Base-by-base conservation (phyloP, 2,888 invertebrate genomes). In the Crossocerus cetratus region DNA sequence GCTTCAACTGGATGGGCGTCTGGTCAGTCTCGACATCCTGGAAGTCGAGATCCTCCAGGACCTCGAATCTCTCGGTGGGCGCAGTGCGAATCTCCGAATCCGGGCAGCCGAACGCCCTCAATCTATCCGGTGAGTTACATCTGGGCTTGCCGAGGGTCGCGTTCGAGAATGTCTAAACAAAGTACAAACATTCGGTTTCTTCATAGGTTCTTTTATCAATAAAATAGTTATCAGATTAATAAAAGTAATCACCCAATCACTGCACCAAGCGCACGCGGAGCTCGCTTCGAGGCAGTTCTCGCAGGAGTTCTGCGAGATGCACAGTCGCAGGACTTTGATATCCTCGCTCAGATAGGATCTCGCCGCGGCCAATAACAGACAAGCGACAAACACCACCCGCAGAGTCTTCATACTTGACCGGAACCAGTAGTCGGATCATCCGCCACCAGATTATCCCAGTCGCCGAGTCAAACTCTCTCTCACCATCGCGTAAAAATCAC, bases 1-100 rank as follows among this genome's bases (percentile, higher is more conserved):
- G 95, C 79, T 92, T 93, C 59, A 95, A 92, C 87, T 95, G 95
- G 58, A 94, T 92, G 2, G 93, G 92, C 16, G 91, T 90, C 53
- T 91, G 91, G 8, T 89, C 85, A 0, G 90, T 81, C 14, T 86
- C 83, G 77, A 93, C 91, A 77, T 93, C 93, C 69, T 92, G 92
- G 20, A 93, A 92, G 0, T 91, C 88, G 14, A 87, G 84, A 82
- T 93, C 57, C 56, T 67, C 58, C 42, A 77, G 3, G 13, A 83
- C 45, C 13, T 74, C 32, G 0, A 78, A 65, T 2, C 66, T 69
- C 13, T 74, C 82, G 0, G 23, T 45, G 0, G 74, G 61, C 2
- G 84, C 76, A 1, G 62, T 74, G 2, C 73, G 72, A 55, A 86
- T 84, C 20, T 83, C 71, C 4, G 66, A 44, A 0, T 42, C 23